A percentile compares a stretch with the other conserved stretches of the same genome.
These are phyloP conservation scores for Leptogaster cylindrica DNA, from an alignment of 2,888 invertebrate genomes.

Conservation along the genomic window DNA sequence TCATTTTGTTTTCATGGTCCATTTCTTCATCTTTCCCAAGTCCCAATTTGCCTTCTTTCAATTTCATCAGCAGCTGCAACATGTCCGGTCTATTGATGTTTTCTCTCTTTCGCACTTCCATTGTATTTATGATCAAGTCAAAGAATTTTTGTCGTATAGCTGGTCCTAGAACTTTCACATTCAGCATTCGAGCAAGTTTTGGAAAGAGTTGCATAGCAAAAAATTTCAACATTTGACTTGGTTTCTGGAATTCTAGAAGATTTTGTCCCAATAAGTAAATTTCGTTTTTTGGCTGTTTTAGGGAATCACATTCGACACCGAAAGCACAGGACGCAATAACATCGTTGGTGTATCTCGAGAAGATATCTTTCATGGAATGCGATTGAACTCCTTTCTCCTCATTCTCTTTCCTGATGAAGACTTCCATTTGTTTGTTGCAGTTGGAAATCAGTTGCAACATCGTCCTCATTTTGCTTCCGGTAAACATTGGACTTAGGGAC, in stretches of 20 bases:
- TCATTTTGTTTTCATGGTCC: slow-evolving; percentile 58
- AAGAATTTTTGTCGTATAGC: slow-evolving; percentile 60
- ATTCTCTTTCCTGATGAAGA: slow-evolving; percentile 48
- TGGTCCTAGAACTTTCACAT: slow-evolving; percentile 45
- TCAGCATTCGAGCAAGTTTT: slow-evolving; percentile 44
- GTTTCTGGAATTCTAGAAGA: slow-evolving; percentile 55
- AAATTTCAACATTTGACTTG: slow-evolving; percentile 40
- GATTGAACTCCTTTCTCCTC: not conserved
- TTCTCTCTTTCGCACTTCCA: slow-evolving; percentile 61
- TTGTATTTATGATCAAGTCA: slow-evolving; percentile 60
- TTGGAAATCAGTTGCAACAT: slow-evolving; percentile 58
- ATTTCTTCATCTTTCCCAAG: slow-evolving; percentile 59
- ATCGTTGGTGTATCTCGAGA: slow-evolving; percentile 58
- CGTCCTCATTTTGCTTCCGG: slow-evolving; percentile 64
- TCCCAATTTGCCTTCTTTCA: not conserved
- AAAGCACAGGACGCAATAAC: slow-evolving; percentile 63
- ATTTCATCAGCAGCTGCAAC: slow-evolving; percentile 64
- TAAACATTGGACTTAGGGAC: slow-evolving; percentile 64
- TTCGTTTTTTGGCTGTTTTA: slow-evolving; percentile 63
- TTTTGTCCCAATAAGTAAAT: slow-evolving; percentile 65
- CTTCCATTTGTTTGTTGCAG: slow-evolving; percentile 53
- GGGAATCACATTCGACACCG: slow-evolving; percentile 64
- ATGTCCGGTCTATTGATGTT: slow-evolving; percentile 65
- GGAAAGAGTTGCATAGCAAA: slow-evolving; percentile 48
- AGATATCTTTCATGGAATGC: slow-evolving; percentile 57